Percentiles rank a stretch among this genome's conserved stretches.
These are phyloP conservation scores for Cheumatopsyche charites DNA, from an alignment of 1,140 invertebrate species.

Conservation along the genomic window DNA sequence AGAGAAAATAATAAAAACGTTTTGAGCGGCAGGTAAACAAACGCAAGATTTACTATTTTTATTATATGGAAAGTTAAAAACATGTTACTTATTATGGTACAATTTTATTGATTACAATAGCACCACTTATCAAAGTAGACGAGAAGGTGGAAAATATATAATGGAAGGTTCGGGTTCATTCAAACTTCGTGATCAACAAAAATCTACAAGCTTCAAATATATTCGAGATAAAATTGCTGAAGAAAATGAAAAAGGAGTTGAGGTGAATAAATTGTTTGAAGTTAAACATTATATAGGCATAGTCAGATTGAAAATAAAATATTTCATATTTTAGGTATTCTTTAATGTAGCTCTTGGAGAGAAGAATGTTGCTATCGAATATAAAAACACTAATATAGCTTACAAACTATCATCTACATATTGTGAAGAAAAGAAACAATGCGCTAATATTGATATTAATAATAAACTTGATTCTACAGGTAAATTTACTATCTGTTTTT, in stretches of 20 bases:
- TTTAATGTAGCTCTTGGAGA: constrained; percentile 62
- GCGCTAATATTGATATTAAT: constrained; percentile 72
- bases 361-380: constrained; percentile 65
- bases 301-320: neutral
- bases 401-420: constrained; percentile 72
- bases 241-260: constrained; percentile 67
- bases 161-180: constrained; percentile 73
- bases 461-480: constrained; percentile 60
- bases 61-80: neutral
- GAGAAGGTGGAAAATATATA: constrained; percentile 72
- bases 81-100: neutral
- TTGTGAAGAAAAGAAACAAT: constrained; percentile 78
- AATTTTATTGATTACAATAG: constrained; percentile 52
- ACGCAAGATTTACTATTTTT: too few relatives aligned
- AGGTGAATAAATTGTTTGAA: constrained; percentile 54
- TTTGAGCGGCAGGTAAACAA: constrained; percentile 67
- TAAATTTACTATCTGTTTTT: constrained; percentile 1
- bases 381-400: constrained; percentile 72
- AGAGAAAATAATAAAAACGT: constrained; percentile 69
- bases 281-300: neutral
- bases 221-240: constrained; percentile 66
- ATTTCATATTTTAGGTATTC: constrained; percentile 53
- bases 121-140: constrained; percentile 70
- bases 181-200: constrained; percentile 69
- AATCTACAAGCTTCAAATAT: constrained; percentile 74